A percentile compares a stretch with the other conserved stretches of the same genome.
These are phyloP conservation scores for Fopius arisanus DNA, from an alignment of 1,140 invertebrate species.

Conservation along the genomic window DNA sequence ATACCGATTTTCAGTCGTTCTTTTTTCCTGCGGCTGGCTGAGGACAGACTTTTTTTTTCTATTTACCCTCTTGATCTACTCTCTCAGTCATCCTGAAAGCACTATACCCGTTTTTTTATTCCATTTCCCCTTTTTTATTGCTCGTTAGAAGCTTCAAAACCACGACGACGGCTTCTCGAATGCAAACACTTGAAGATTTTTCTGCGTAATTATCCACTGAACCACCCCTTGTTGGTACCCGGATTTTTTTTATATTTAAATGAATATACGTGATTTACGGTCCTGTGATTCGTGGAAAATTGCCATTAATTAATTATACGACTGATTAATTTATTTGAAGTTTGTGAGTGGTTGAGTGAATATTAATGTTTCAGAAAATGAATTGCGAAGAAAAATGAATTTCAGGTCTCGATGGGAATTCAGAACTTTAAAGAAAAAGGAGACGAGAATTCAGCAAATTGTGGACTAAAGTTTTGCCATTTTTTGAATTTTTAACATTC, in stretches of 20 bases:
- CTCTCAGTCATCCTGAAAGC: neutral
- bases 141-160: neutral
- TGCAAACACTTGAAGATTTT: slow-evolving; percentile 16
- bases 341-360: too few relatives aligned
- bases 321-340: neutral
- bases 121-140: neutral
- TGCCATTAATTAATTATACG: neutral
- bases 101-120: neutral
- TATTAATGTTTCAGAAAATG: too few relatives aligned
- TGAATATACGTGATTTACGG: neutral
- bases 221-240: neutral
- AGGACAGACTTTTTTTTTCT: neutral
- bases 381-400: too few relatives aligned
- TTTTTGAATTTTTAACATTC: too few relatives aligned
- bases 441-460: too few relatives aligned
- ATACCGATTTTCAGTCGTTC: neutral
- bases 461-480: too few relatives aligned
- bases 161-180: neutral
- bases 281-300: neutral
- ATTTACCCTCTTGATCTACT: neutral
- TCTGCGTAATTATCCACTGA: slow-evolving; percentile 13
- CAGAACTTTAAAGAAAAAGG: too few relatives aligned
- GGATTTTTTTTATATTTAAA: neutral
- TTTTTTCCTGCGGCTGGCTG: neutral
- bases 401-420: too few relatives aligned